Percentiles rank a stretch among this genome's conserved stretches.
Conservation (phyloP, 2,113 vertebrate species). For the Cichladusa arquata region DNA sequence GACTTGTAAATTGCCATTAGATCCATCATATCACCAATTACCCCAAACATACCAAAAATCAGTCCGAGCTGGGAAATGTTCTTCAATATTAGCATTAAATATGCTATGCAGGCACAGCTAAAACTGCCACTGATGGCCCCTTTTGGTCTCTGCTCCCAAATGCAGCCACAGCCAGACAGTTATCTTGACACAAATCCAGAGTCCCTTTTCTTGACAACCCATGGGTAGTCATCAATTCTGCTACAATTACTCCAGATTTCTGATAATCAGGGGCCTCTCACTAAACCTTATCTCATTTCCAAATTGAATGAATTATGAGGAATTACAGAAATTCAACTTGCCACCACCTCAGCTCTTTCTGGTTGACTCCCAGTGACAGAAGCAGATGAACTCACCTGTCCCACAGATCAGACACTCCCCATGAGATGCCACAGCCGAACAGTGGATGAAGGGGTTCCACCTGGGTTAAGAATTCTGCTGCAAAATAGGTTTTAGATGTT, state of each 20-base stretch:
- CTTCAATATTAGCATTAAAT: neutral
- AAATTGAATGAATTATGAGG: neutral
- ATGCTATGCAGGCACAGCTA: neutral
- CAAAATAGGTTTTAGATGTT: neutral
- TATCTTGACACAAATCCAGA: neutral
- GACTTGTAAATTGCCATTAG: neutral
- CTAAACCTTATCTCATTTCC: neutral
- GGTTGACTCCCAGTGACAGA: neutral
- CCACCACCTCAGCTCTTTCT: neutral
- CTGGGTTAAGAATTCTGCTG: neutral
- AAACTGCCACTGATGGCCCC: neutral
- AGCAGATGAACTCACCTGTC: neutral
- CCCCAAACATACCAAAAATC: neutral
- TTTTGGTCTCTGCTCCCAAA: neutral
- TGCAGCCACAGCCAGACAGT: neutral
- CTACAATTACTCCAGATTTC: neutral
- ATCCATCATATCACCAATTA: neutral
- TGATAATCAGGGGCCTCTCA: neutral
- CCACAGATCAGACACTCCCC: rapidly evolving
- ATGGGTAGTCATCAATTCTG: neutral
- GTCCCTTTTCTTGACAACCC: neutral
- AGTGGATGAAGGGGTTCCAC: neutral
- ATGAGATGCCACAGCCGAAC: neutral
- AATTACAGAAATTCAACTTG: neutral
- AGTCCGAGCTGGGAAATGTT: neutral